Evolutionary conservation across 2,888 invertebrate species (phyloP), one percentile per base, ranked within the genome.

Genomic region (Andrena camellia): DNA sequence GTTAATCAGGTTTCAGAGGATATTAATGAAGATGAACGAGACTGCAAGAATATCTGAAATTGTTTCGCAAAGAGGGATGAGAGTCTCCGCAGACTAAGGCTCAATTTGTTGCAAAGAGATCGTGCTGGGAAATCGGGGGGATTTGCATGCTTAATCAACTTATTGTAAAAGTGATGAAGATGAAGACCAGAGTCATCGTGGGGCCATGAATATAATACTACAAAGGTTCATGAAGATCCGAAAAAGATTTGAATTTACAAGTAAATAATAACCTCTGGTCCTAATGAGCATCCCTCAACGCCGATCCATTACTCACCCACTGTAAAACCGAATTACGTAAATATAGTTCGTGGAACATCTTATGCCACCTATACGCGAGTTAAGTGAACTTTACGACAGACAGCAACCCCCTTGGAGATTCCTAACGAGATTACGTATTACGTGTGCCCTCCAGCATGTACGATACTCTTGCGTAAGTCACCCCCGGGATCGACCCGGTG

Each of bases 391-490:
- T 67, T 50, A 29, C 69, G 42, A 60, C 54, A 52, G 33, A 26
- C 52, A 48, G 57, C 74, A 68, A 78, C 63, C 70, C 75, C 33
- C 48, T 35, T 60, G 70, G 67, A 54, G 62, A 77, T 81, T 63
- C 60, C 57, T 89, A 88, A 88, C 74, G 68, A 74, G 85, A 87
- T 89, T 89, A 86, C 20, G 54, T 17, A 17, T 67, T 71, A 83
- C 81, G 76, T 74, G 29, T 35, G 26, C n/a, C 64, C 77, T 48
- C 23, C 23, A 68, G 42, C 50, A 48, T 52, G 57, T 59, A 31
- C 54, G 63, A 48, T 64, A 48, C 6, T 17, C 54, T 89, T 86
- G 60, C 84, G 77, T 81, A 86, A 86, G 67, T 64, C 74, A 73
- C 59, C 70, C 72, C 71, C 71, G 66, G 68, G 35, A 75, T 78